Evolutionary conservation across 2,797 vertebrate genomes (phyloP).

Genomic region (Scleropages formosus): DNA sequence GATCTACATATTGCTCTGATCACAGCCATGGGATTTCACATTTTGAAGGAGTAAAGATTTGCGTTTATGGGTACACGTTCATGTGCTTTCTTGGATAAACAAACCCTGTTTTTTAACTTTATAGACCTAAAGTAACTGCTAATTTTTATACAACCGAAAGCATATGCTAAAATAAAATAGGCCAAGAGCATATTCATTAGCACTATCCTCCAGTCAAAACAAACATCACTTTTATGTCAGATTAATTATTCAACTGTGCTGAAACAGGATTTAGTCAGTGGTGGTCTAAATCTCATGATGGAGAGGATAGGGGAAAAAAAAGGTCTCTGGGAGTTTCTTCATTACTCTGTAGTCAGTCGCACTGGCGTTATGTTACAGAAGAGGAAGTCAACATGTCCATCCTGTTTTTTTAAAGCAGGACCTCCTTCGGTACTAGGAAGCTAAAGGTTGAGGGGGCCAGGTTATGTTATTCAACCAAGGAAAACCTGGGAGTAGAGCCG

Average conservation of each 20-base stretch:
- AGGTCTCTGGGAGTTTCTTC: neutral
- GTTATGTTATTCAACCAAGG: constrained; percentile 23
- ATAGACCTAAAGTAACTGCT: too few relatives aligned
- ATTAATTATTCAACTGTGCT: constrained; percentile 1
- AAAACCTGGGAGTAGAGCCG: constrained; percentile 13
- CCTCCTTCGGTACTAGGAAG: constrained; percentile 15
- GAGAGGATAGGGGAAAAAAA: neutral
- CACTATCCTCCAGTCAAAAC: neutral
- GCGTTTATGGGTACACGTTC: too few relatives aligned
- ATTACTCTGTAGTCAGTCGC: constrained; percentile 16
- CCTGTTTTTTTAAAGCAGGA: constrained; percentile 15
- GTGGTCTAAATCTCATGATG: neutral
- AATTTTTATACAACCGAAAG: too few relatives aligned
- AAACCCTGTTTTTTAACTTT: too few relatives aligned
- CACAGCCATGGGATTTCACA: too few relatives aligned
- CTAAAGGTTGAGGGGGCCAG: constrained; percentile 11
- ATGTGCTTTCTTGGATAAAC: too few relatives aligned
- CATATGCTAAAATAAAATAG: too few relatives aligned
- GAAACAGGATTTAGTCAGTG: neutral
- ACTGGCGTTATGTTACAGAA: constrained; percentile 24
- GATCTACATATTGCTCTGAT: too few relatives aligned
- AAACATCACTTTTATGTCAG: constrained; percentile 8
- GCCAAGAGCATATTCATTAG: too few relatives aligned
- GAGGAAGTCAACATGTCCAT: constrained; percentile 22
- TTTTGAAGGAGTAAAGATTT: too few relatives aligned